Percentiles rank a stretch among this genome's conserved stretches.
Evolutionary conservation across 2,888 invertebrate species (phyloP).

Genomic region (Gastracanthus pulcherrimus): DNA sequence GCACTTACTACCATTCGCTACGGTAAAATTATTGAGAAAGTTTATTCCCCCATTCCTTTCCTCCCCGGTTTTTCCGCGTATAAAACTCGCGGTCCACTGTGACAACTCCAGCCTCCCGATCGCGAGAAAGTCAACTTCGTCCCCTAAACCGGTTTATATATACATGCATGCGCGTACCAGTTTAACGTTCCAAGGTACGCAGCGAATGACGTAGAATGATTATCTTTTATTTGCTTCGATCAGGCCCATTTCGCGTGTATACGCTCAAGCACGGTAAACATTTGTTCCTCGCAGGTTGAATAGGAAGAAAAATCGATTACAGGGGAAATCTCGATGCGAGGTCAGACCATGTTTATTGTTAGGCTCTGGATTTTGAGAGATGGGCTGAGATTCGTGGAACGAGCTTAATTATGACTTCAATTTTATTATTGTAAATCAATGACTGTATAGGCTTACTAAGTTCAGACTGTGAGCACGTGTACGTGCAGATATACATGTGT

Average conservation of each 20-base stretch:
- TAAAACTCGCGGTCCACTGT: not conserved
- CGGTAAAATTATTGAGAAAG: conserved; percentile 63
- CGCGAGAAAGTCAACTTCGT: too few relatives aligned
- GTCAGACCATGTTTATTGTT: too few relatives aligned
- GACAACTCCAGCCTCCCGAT: not conserved
- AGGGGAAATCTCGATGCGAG: not conserved
- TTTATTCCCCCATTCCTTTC: conserved; percentile 34
- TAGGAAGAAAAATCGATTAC: not conserved
- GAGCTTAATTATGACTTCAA: conserved; percentile 20
- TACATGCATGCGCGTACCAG: too few relatives aligned
- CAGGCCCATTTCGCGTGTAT: not conserved
- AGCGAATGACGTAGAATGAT: not conserved
- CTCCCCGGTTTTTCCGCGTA: conserved; percentile 30
- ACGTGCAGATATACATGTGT: too few relatives aligned
- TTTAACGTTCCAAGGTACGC: not conserved
- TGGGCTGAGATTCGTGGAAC: not conserved
- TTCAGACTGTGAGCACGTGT: too few relatives aligned
- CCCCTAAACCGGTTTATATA: too few relatives aligned
- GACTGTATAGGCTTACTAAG: too few relatives aligned
- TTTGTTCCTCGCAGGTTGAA: too few relatives aligned
- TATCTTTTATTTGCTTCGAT: conserved; percentile 12
- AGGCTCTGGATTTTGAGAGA: not conserved
- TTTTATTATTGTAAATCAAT: too few relatives aligned
- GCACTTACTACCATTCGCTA: conserved; percentile 56
- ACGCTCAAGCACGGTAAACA: too few relatives aligned